A percentile compares a stretch with the other conserved stretches of the same genome.
These are phyloP conservation scores for Enteromius argenteus DNA, from an alignment of 2,797 vertebrate species.

Conservation along the genomic window DNA sequence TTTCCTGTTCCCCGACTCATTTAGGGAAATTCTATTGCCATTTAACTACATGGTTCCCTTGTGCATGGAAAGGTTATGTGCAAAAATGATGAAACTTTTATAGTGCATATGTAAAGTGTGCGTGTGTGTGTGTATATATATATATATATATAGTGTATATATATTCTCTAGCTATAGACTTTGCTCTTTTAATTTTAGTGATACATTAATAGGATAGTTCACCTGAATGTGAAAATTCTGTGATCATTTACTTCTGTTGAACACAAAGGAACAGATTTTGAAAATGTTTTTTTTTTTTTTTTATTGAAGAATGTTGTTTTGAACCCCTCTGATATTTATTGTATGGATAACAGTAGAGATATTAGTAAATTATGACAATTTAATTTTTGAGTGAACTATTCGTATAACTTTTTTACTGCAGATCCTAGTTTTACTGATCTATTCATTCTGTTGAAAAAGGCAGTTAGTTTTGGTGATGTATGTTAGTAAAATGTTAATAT, in stretches of 20 bases:
- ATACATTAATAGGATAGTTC: slow-evolving; percentile 6
- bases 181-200: slow-evolving; percentile 13
- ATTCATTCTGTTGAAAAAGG: background rate
- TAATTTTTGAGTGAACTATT: background rate
- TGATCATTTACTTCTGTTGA: slow-evolving; percentile 7
- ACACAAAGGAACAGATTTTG: background rate
- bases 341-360: background rate
- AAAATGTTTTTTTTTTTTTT: background rate
- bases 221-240: background rate
- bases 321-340: background rate
- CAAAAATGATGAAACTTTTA: slow-evolving; percentile 37
- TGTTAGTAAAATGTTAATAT: background rate
- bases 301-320: background rate
- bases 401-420: background rate
- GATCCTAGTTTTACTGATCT: background rate
- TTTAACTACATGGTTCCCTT: background rate
- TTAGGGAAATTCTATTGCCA: background rate
- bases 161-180: slow-evolving; percentile 18
- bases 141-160: too few species aligned
- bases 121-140: background rate
- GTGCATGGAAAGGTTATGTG: slow-evolving; percentile 49
- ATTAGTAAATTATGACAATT: background rate
- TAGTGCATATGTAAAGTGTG: slow-evolving; percentile 32
- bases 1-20: background rate
- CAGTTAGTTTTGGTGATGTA: background rate